Base-by-base conservation (phyloP, 1,140 invertebrate genomes). In the Atta texana region DNA sequence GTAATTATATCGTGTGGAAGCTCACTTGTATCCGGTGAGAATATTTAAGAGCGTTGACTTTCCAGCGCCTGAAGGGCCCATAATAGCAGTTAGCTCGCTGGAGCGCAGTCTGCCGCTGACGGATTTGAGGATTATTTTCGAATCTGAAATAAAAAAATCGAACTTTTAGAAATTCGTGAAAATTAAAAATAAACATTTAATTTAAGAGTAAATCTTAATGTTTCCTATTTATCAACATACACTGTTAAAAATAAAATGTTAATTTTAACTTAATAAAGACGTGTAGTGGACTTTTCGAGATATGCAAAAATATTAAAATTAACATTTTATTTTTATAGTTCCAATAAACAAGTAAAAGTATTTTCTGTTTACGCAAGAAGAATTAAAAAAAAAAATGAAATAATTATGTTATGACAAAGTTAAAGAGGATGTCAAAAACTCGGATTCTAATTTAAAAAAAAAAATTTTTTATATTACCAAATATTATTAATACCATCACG, bases 11-110 rank as follows among this genome's bases (percentile, higher is more conserved):
- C 31, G 18, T 21, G 31, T 66, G 24, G 44, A 49, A 31, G 69
- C 21, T 97, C 94, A 98, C 97, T 97, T 98, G 96, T 98, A 98
- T 94, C 98, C 98, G 18, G 98, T 98, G 66, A 98, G 96, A 90
- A 98, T 98, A 90, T 98, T 98, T 85, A 98, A 96, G n/a, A 98
- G 95, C 3, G 98, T 98, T 8, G 98, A 98, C 95, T 99, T 99
- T 85, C 98, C 98, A 80, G 98, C 98, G 24, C 98, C 98, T 0
- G 98, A 98, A 21, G 98, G 98, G 12, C 98, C 98, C 98, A 99
- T 99, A 90, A 99, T 99, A 87, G 98, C 98, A 24, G 98, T 98
- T 81, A 99, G 95, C 93, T 99, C 97, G 21, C 98, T 97, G 21
- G 98, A 98, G 44, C 97, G 96, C 80, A 98, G 96, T 85, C 97